Percentiles rank a stretch among this genome's conserved stretches.
Conservation (phyloP, 2,797 vertebrate species). For the Gymnoscopelus microlampas region DNA sequence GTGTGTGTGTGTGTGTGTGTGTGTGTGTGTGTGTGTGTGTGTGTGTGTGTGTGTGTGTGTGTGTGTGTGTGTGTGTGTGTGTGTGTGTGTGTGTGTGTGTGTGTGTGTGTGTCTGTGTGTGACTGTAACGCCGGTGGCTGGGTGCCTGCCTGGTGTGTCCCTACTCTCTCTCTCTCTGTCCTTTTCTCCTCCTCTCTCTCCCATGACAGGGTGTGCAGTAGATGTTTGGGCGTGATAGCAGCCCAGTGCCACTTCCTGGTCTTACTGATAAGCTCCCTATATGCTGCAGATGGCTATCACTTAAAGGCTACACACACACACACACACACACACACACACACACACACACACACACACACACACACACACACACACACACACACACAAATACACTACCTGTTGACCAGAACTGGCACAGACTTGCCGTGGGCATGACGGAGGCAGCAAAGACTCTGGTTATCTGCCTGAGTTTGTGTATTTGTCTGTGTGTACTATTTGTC, state of each 20-base stretch:
- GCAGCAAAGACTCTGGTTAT: slow-evolving; percentile 74
- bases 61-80: slow-evolving; percentile 44
- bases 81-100: slow-evolving; percentile 55
- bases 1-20: slow-evolving; percentile 13
- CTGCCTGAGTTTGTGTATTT: slow-evolving; percentile 68
- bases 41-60: slow-evolving; percentile 20
- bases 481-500: too few species aligned
- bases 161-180: slow-evolving; percentile 49
- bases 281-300: slow-evolving; percentile 82
- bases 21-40: slow-evolving; percentile 11
- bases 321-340: slow-evolving; percentile 32
- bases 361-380: slow-evolving; percentile 12
- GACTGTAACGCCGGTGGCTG: slow-evolving; percentile 63
- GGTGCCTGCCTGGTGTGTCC: slow-evolving; percentile 48
- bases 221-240: slow-evolving; percentile 79
- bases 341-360: slow-evolving; percentile 32
- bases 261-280: slow-evolving; percentile 78
- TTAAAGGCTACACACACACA: slow-evolving; percentile 73
- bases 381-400: slow-evolving; percentile 71
- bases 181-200: slow-evolving; percentile 20
- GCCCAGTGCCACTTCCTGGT: slow-evolving; percentile 82
- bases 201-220: slow-evolving; percentile 76
- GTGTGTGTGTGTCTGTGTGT: slow-evolving; percentile 41
- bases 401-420: slow-evolving; percentile 67
- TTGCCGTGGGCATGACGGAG: slow-evolving; percentile 63